These are phyloP conservation scores for Tichodroma muraria DNA, from an alignment of 2,113 vertebrate species.

Conservation along the genomic window DNA sequence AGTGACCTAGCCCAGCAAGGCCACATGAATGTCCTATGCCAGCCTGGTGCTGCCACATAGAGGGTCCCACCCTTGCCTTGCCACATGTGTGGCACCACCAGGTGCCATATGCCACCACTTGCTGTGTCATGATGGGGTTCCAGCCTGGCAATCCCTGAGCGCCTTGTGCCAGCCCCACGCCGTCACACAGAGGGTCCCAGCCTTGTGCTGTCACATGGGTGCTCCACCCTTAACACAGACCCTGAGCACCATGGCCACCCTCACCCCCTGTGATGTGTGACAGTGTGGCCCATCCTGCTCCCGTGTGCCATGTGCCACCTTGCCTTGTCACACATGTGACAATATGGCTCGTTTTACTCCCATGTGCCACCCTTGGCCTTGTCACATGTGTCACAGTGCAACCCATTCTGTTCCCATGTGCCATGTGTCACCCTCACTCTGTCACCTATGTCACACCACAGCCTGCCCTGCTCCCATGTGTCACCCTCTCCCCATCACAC, in stretches of 20 bases:
- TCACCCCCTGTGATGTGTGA: accelerated
- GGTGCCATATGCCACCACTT: not conserved
- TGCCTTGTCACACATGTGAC: not conserved
- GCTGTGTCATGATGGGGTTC: not conserved
- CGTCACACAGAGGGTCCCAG: not conserved
- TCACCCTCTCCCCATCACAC: not conserved
- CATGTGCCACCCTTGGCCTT: not conserved
- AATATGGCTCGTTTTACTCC: not conserved
- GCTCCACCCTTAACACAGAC: not conserved
- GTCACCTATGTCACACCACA: not conserved
- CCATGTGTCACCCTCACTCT: not conserved
- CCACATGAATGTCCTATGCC: no score
- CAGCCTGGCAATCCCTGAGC: not conserved
- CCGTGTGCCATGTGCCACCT: not conserved
- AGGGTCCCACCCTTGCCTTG: not conserved
- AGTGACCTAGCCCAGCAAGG: not conserved
- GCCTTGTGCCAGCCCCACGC: not conserved
- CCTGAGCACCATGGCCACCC: not conserved
- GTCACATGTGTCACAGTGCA: not conserved
- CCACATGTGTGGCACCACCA: not conserved
- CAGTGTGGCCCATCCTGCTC: not conserved
- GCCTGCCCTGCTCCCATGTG: accelerated
- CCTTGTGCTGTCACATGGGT: not conserved
- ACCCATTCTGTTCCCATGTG: not conserved
- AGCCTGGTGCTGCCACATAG: not conserved